These are phyloP conservation scores for Cyprinodon tularosa DNA, from an alignment of 2,113 vertebrate genomes.

Conservation along the genomic window DNA sequence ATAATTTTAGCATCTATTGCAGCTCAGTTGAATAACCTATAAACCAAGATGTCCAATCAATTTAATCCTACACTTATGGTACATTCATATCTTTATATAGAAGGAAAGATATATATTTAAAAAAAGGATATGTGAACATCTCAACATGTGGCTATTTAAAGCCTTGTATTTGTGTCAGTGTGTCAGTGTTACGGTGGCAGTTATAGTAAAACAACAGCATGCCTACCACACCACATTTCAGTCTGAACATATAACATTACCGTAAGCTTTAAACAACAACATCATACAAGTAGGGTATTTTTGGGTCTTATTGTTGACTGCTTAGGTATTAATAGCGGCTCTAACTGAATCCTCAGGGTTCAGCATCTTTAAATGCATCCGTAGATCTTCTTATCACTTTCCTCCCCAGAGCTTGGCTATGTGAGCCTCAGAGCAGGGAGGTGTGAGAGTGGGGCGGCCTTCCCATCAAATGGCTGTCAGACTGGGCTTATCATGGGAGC, in stretches of 20 bases:
- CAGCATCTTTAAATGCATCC: constrained; percentile 29
- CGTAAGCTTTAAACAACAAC: constrained; percentile 8
- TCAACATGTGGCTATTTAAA: constrained; percentile 63
- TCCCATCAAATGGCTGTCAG: constrained; percentile 79
- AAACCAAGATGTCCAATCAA: constrained; percentile 38
- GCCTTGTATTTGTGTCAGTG: constrained; percentile 65
- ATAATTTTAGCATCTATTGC: constrained; percentile 57
- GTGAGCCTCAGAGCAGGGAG: constrained; percentile 39
- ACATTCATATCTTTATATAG: constrained; percentile 56
- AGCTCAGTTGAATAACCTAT: constrained; percentile 57
- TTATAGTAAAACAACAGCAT: constrained; percentile 18
- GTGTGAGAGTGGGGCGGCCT: constrained; percentile 67
- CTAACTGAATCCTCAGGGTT: constrained; percentile 19
- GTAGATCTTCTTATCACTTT: constrained; percentile 55
- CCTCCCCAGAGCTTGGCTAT: constrained; percentile 31
- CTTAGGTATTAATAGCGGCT: constrained; percentile 18
- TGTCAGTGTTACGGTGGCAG: constrained; percentile 57
- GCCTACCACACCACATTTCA: not conserved
- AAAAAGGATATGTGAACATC: constrained; percentile 41
- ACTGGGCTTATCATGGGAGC: constrained; percentile 84
- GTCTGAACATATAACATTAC: not conserved
- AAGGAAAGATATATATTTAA: constrained; percentile 22
- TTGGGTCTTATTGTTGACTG: not conserved
- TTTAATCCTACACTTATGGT: constrained; percentile 35
- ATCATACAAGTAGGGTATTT: not conserved